Evolutionary conservation across 2,797 vertebrate genomes (phyloP), one percentile per base, ranked within the genome.

Genomic region (Rhabdophis nuchalis): DNA sequence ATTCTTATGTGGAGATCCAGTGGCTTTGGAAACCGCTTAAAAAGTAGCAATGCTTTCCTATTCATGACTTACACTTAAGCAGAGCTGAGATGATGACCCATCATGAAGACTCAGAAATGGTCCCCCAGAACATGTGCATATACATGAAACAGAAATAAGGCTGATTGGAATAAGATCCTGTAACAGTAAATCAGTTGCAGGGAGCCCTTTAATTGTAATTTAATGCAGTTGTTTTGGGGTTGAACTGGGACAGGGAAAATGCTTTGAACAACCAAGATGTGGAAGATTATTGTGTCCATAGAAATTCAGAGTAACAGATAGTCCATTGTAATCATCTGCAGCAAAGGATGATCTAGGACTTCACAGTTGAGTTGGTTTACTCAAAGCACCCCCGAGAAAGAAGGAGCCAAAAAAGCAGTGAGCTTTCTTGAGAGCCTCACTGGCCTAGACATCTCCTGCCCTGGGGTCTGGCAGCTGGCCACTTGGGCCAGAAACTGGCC

Each of bases 401-500:
- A 23, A 20, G 4, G 14, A 25, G 6, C n/a, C 2, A 32, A n/a
- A 10, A 18, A 46, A 27, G 46, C 14, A n/a, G 14, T 5, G 7
- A 61, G 87, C 6, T 14, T 32, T n/a, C 61, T 25, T 46, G 14
- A 23, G n/a, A 36, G 54, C 61, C 53, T 14, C 16, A 27, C 68
- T 68, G 88, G n/a, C 29, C 29, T 25, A 29, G 57, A 12, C 41
- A 0, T 53, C 41, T n/a, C 27, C 29, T 14, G 41, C 58, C 57
- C 14, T 16, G 5, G 11, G 72, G 36, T 29, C 3, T 12, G 36
- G 16, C 36, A 50, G 13, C 8, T n/a, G 41, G 25, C 8, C 87
- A n/a, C 27, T 20, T 52, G 58, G 58, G 61, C 29, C 52, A 27
- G 36, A 94, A 93, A 92, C 68, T 93, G 94, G 95, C 94, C 92